Conservation (phyloP, 2,888 invertebrate species). For the Arctia plantaginis region DNA sequence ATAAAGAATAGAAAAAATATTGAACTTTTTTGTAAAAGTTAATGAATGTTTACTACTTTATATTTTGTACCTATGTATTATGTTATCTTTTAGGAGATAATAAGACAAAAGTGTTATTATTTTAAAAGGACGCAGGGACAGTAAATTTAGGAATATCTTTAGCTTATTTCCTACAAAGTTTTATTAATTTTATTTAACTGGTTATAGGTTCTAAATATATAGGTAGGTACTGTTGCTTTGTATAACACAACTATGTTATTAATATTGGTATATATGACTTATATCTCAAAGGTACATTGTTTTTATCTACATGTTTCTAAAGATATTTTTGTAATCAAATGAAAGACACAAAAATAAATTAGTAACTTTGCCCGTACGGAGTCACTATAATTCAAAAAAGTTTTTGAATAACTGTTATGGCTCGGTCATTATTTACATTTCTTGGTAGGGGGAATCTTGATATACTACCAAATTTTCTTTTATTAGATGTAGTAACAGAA, state of each 20-base stretch:
- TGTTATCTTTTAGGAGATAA: no score
- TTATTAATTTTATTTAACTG: neutral
- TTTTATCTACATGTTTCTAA: slow-evolving; percentile 4
- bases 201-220: neutral
- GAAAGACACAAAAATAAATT: slow-evolving; percentile 22
- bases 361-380: slow-evolving; percentile 13
- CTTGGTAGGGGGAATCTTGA: slow-evolving; percentile 14
- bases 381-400: slow-evolving; percentile 28
- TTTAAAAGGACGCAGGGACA: no score
- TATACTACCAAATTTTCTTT: slow-evolving; percentile 12
- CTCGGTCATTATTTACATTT: slow-evolving; percentile 28
- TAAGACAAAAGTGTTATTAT: no score
- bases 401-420: slow-evolving; percentile 30
- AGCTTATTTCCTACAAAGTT: neutral
- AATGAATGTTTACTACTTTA: no score
- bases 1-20: neutral
- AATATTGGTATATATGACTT: neutral
- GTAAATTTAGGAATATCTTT: no score
- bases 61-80: no score
- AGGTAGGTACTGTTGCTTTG: neutral
- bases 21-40: no score
- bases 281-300: neutral
- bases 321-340: slow-evolving; percentile 19
- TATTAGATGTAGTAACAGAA: slow-evolving; percentile 8
- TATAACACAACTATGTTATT: neutral